phyloP scores from a whole-genome alignment of 2,113 vertebrate species.

The Pimephales promelas region DNA sequence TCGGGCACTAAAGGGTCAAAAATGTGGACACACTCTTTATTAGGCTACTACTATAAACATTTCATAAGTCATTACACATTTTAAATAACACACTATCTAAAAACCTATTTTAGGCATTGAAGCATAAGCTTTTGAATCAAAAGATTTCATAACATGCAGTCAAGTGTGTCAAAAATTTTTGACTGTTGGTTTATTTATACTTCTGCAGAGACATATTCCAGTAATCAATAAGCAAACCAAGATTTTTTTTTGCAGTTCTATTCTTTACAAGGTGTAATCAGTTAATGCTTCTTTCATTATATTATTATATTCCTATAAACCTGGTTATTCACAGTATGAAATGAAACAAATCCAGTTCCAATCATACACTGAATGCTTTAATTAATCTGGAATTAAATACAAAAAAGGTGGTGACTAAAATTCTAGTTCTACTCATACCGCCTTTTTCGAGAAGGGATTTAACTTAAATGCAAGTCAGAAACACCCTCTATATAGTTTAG shows the following conservation, averaged over 20 bases:
- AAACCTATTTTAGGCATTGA: neutral
- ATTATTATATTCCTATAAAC: neutral
- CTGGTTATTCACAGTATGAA: constrained; percentile 10
- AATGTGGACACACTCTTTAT: neutral
- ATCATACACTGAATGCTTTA: constrained; percentile 52
- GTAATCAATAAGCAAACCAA: neutral
- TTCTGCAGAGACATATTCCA: neutral
- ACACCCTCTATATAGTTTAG: constrained; percentile 28
- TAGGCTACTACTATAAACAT: neutral
- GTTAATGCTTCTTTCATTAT: neutral
- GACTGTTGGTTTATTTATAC: neutral
- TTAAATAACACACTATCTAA: too few relatives aligned
- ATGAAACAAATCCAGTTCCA: constrained; percentile 26
- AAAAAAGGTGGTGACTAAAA: constrained; percentile 36
- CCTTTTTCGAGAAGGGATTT: neutral
- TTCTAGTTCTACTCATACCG: constrained; percentile 39
- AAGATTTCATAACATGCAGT: neutral
- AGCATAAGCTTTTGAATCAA: neutral
- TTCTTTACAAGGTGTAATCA: neutral
- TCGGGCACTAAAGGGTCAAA: neutral
- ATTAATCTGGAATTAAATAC: constrained; percentile 52
- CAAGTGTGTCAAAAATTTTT: neutral
- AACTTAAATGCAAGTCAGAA: constrained; percentile 27
- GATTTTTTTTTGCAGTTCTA: neutral
- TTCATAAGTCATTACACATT: neutral